Base-by-base conservation (phyloP, 2,797 vertebrate genomes). In the Sebastes glaucus region DNA sequence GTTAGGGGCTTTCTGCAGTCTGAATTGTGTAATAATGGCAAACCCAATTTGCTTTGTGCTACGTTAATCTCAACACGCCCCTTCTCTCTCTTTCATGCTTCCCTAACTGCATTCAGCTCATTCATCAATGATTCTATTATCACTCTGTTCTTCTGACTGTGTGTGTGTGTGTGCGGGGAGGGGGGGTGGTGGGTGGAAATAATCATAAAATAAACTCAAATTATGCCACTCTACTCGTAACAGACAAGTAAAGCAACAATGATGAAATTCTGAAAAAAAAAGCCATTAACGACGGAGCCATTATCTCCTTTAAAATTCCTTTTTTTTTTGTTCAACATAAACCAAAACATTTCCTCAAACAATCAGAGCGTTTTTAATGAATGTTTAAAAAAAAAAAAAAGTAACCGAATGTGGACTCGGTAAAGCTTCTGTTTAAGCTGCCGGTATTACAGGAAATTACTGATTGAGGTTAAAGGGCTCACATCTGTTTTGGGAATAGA, bases 11-110 rank as follows among this genome's bases (percentile, higher is more conserved):
- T 92, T 94, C 87, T 92, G 91, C 89, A 84, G 92, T 85, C 81
- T 88, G 88, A 92, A 92, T 93, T 92, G 93, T 94, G 92, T 93
- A 93, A 94, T 94, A 94, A 94, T 93, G 92, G 92, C 91, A 94
- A 95, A 95, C 90, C 90, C 92, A 94, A 95, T 95, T 94, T 94
- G 92, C 94, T 95, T 94, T 93, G 92, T 95, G 92, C 93, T 92
- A 91, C 88, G 91, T 94, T 95, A 94, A 94, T 94, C 93, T 94
- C 92, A 92, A 89, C 92, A 93, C 87, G 82, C 89, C 90, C 90
- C 89, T 92, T 89, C 89, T 89, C 90, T 87, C 89, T 92, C 88
- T 92, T 91, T 94, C 93, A 95, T 92, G 92, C 92, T 93, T 89
- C 90, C 83, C 82, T 91, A 92, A 92, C 93, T 83, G 78, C 92